Percentiles rank a stretch among this genome's conserved stretches.
These are phyloP conservation scores for Polyommatus icarus DNA, from an alignment of 2,888 invertebrate genomes.

Conservation along the genomic window DNA sequence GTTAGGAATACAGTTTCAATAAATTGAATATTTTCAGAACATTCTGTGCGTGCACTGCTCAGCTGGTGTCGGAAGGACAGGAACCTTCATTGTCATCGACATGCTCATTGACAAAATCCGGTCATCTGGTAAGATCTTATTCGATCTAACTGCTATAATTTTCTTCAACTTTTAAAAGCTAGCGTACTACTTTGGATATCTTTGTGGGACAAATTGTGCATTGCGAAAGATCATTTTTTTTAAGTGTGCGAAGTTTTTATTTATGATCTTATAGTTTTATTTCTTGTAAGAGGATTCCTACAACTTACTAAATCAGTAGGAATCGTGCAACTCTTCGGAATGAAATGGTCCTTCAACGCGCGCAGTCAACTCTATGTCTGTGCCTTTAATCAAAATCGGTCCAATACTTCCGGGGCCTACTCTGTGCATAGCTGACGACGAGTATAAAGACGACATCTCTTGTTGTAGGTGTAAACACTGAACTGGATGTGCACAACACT, in stretches of 20 bases:
- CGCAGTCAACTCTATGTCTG: no score
- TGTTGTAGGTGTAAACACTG: conserved; percentile 87
- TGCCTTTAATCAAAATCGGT: no score
- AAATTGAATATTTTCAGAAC: conserved; percentile 54
- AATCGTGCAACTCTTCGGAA: neutral
- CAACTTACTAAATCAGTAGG: neutral
- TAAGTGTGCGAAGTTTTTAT: neutral
- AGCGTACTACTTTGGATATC: neutral
- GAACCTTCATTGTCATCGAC: conserved; percentile 98
- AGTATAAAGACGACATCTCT: neutral
- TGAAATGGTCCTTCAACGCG: no score
- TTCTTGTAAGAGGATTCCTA: no score
- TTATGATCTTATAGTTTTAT: no score
- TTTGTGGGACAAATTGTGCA: neutral
- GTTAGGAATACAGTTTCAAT: no score
- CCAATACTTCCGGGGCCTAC: no score
- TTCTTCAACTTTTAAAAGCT: neutral
- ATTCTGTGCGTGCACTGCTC: conserved; percentile 96
- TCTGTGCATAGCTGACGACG: no score
- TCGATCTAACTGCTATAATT: neutral
- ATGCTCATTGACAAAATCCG: conserved; percentile 97
- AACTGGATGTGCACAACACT: conserved; percentile 97
- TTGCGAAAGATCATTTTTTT: neutral
- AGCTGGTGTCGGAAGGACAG: conserved; percentile 98
- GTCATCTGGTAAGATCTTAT: conserved; percentile 80